Base-by-base conservation (phyloP, 2,113 vertebrate genomes). In the Nestor notabilis region DNA sequence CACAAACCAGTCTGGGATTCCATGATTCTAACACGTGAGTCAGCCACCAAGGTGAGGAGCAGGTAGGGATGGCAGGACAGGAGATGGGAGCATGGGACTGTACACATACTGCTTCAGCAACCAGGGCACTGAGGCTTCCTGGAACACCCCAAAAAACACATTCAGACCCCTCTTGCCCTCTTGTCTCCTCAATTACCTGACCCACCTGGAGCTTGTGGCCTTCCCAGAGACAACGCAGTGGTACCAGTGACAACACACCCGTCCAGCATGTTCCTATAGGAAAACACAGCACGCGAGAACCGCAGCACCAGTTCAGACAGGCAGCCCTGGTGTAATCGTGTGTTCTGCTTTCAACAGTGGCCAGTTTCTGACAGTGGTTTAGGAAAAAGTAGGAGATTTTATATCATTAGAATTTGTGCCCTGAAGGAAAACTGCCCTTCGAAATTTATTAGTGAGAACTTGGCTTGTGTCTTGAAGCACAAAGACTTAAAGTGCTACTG, bases 371-470 rank as follows among this genome's bases (percentile, higher is more conserved):
- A 84, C 46, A 75, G 74, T 0, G 55, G 55, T 35, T 93, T 78
- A 87, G 65, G 79, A 90, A 94, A 93, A 91, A 2, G 25, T 6
- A 61, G 44, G 60, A 71, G 82, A 79, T 82, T 87, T 95, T 71
- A 68, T 28, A 75, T 49, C 25, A 87, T 49, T 31, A 81, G 63
- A 79, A 93, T 39, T 79, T 60, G 63, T 91, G 78, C 74, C 94
- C 87, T 21, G 66, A 68, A 94, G 92, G 90, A 85, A 93, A 90
- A 87, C 24, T 64, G 82, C 70, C 55, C 75, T 93, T 83, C 87
- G 61, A 55, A 79, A 82, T 79, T 85, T 82, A 64, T 79, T 82
- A 79, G 70, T 23, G 35, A 87, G 84, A 76, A 82, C 82, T 85
- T 87, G 84, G 90, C 90, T 85, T 6, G 25, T 43, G 84, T 60